Percentiles rank a stretch among this genome's conserved stretches.
phyloP scores from a whole-genome alignment of 1,140 invertebrate genomes.

The Pectinophora gossypiella region DNA sequence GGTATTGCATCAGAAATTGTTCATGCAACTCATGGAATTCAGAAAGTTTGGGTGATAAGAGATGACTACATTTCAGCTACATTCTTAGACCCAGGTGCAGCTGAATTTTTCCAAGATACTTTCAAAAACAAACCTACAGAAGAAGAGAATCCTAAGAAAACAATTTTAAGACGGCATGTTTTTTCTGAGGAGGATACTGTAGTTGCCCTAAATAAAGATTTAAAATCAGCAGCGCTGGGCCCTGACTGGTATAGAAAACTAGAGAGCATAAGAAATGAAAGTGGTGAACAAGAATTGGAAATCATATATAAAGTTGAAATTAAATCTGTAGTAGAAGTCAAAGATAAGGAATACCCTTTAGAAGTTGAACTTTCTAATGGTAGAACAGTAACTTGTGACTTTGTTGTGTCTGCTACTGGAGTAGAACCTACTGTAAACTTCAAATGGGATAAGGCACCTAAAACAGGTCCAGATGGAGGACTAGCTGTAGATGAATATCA shows the following conservation, averaged over 20 bases:
- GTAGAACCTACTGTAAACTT: conserved; percentile 85
- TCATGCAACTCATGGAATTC: conserved; percentile 88
- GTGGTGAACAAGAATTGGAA: conserved; percentile 61
- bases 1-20: conserved; percentile 98
- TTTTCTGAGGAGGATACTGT: conserved; percentile 78
- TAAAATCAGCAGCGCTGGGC: conserved; percentile 90
- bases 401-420: conserved; percentile 96
- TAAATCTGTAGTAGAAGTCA: conserved; percentile 61
- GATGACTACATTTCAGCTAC: conserved; percentile 94
- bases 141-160: conserved; percentile 18
- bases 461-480: conserved; percentile 82
- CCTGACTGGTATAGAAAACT: conserved; percentile 94
- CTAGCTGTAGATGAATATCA: conserved; percentile 91
- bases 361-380: conserved; percentile 86
- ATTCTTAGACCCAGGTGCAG: conserved; percentile 97
- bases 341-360: conserved; percentile 79
- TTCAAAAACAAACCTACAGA: conserved; percentile 41
- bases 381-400: conserved; percentile 88
- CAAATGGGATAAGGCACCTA: conserved; percentile 74
- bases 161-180: conserved; percentile 80
- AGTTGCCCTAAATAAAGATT: conserved; percentile 51
- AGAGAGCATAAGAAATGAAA: conserved; percentile 76
- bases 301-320: conserved; percentile 87
- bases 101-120: conserved; percentile 89
- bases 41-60: conserved; percentile 95